Base-by-base conservation (phyloP, 1,140 invertebrate genomes). In the Venustaconcha ellipsiformis region DNA sequence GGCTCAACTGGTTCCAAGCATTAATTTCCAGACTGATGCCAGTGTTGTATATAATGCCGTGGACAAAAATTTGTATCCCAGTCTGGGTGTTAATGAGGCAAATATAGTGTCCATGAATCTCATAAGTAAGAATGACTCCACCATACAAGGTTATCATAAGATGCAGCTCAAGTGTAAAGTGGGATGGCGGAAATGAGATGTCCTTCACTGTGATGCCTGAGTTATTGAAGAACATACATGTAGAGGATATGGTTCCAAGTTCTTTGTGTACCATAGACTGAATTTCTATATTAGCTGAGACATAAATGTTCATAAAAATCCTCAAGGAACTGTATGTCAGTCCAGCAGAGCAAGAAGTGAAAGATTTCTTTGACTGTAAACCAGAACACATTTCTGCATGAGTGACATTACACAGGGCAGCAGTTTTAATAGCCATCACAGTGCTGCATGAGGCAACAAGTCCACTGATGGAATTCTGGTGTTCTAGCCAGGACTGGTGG, bases 1-100 rank as follows among this genome's bases (percentile, higher is more conserved):
- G 58, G 30, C 70, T 69, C 1, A 84, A 65, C 65, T 84, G 80
- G 20, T 70, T 80, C 82, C 82, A 84, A 18, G 59, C 56, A 67
- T 81, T 63, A 20, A 79, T n/a, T 15, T 76, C 67, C 57, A 82
- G 56, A 18, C 20, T 26, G 12, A 84, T 65, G 59, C 68, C 66
- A 17, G 82, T 84, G 20, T 70, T 8, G 30, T 67, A 57, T n/a
- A 72, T 67, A 8, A 59, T 58, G 5, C 68, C 70, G n/a, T 23
- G 56, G 30, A 71, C 26, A 17, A 55, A 57, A 15, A 77, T 64
- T 55, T 72, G 66, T 70, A 77, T 20, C 17, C 70, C 68, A 18
- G 55, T 48, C 13, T 66, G 14, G 30, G 62, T 62, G 57, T 72
- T 77, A 14, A 77, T 37, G 15, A 77, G n/a, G 30, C 56, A 60